A percentile compares a stretch with the other conserved stretches of the same genome.
phyloP scores from a whole-genome alignment of 2,888 invertebrate species.

The Allolobophora icterica region DNA sequence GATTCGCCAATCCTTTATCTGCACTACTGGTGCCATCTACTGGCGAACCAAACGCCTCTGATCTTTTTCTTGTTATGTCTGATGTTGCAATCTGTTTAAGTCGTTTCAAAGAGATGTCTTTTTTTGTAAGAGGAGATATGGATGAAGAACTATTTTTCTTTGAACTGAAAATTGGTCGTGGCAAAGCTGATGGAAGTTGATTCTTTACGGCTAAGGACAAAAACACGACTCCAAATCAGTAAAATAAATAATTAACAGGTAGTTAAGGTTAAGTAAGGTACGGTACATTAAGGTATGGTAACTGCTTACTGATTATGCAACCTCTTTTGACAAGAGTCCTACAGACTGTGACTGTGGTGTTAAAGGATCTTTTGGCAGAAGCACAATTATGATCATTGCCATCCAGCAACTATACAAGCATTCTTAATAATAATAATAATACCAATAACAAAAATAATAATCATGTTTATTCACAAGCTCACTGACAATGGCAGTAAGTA shows the following conservation, averaged over 20 bases:
- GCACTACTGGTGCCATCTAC: neutral
- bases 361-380: too few species aligned
- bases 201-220: neutral
- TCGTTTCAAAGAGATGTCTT: constrained; percentile 13
- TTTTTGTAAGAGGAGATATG: neutral
- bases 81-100: constrained; percentile 7
- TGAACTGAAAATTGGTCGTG: neutral
- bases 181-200: neutral
- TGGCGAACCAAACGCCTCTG: constrained; percentile 20
- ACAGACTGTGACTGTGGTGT: too few species aligned
- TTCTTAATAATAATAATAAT: too few species aligned
- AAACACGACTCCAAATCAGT: neutral
- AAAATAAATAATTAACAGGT: neutral
- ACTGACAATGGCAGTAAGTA: too few species aligned
- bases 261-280: neutral
- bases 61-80: neutral
- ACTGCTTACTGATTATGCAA: too few species aligned
- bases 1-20: neutral
- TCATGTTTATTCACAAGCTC: too few species aligned
- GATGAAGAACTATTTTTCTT: neutral
- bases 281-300: too few species aligned
- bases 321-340: too few species aligned
- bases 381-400: too few species aligned
- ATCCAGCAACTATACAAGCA: too few species aligned
- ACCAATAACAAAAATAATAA: too few species aligned